A percentile compares a stretch with the other conserved stretches of the same genome.
Evolutionary conservation across 2,888 invertebrate species (phyloP).

Genomic region (Cordilura impudica): DNA sequence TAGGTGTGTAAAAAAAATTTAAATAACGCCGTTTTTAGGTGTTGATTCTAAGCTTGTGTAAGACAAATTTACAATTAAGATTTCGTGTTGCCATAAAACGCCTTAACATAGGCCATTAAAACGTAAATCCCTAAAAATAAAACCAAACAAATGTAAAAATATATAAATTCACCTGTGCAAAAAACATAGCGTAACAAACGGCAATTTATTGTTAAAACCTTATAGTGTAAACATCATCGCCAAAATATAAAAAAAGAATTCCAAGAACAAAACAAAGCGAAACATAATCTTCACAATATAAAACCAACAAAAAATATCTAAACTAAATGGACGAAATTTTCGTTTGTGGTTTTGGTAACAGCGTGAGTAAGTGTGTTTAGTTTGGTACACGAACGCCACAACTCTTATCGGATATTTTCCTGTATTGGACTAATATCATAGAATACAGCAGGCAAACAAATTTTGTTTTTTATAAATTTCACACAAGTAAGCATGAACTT

Average conservation of each 20-base stretch:
- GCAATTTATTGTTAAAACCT: conserved; percentile 26
- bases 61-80: conserved; percentile 43
- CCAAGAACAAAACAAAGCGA: conserved; percentile 4
- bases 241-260: conserved; percentile 6
- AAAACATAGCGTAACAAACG: conserved; percentile 37
- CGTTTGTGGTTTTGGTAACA: conserved; percentile 20
- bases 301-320: conserved; percentile 18
- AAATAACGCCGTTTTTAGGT: not conserved
- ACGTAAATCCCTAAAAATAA: conserved; percentile 7
- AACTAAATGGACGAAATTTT: conserved; percentile 49
- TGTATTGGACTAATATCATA: not conserved
- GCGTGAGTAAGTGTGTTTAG: not conserved
- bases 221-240: not conserved
- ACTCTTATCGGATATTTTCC: conserved; percentile 34
- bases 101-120: not conserved
- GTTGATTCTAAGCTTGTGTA: conserved; percentile 2
- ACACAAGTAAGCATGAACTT: conserved; percentile 34
- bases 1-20: not conserved
- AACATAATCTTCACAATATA: not conserved
- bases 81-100: conserved; percentile 8
- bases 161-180: conserved; percentile 21
- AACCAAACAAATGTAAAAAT: conserved; percentile 14
- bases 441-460: not conserved
- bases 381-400: not conserved
- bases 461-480: not conserved